Base-by-base conservation (phyloP, 2,888 invertebrate species). In the Lobophora halterata region DNA sequence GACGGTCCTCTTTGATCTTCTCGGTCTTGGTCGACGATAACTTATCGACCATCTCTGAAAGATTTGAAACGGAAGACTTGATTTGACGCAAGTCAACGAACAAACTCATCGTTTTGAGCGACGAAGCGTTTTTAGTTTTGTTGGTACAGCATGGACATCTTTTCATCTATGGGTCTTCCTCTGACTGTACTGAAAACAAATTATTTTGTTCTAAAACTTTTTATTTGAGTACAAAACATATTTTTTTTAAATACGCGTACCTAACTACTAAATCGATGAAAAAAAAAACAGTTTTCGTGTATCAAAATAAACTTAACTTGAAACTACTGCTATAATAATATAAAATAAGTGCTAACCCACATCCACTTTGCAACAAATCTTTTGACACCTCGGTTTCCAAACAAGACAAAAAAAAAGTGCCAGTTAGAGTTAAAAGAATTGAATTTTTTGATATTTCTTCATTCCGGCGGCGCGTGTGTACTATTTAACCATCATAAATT, bases 1-100 rank as follows among this genome's bases (percentile, higher is more conserved):
- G 61, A 8, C 61, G 53, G 18, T 72, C 71, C 31, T 69, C 66
- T 46, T 58, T 45, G 30, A 54, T 53, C 41, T 65, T 74, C 20
- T 79, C 75, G 65, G 72, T 76, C 12, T 78, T 73, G 13, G 73
- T 61, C 8, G 74, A 68, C 27, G 87, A 80, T 67, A 87, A 79
- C 56, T 82, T 83, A 51, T 87, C 87, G 23, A 87, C 87, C 86
- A 87, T 86, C 46, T 85, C 81, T 2, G 87, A 86, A 10, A 87
- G 70, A 45, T 83, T 87, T 53, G 79, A 77, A 57, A 87, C 86
- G 36, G 87, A 87, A 40, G 86, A 75, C 58, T 83, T 86, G 51
- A 87, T 83, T 54, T 83, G 83, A 46, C 87, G 75, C 63, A 87
- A 74, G 65, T 87, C 86, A 49, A 87, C 86, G 59, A 85, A 87